Base-by-base conservation (phyloP, 2,113 vertebrate species). In the Caloenas nicobarica region DNA sequence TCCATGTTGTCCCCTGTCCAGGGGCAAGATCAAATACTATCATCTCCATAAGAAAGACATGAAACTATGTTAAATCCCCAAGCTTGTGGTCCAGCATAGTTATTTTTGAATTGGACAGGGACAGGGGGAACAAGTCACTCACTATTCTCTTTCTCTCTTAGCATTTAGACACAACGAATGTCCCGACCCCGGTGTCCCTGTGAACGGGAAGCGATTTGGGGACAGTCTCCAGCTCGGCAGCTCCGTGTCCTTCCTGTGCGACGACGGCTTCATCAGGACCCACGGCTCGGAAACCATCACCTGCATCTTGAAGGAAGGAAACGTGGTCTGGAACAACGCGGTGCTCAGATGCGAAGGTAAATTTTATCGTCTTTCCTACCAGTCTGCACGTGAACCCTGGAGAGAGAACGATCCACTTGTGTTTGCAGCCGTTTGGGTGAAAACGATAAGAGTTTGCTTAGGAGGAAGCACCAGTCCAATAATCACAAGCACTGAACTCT, bases 101-200 rank as follows among this genome's bases (percentile, higher is more conserved):
- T 15, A 3, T 26, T 60, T 34, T 23, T 38, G 7, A 40, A 33
- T 29, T 8, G 50, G 38, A 6, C 8, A 28, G 31, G 6, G 11
- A 0, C 3, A 4, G 13, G 17, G 13, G n/a, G 28, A 24, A 31
- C 31, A 11, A 28, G 26, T 61, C 8, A 10, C 72, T 97, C 38
- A 72, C 17, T 25, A 0, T 61, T 56, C 23, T 29, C n/a, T 26
- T 31, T 14, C 44, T 58, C n/a, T 16, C 4, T 4, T 68, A 99
- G 99, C 99, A 0, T 99, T 99, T 81, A 98, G 99, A 76, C 99
- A 99, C 86, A 99, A 99, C 1, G 99, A 99, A 88, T 99, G 99
- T 53, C 99, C 99, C 0, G 99, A 99, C 66, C 99, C 99, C 0
- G 99, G 99, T 0, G 99, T 99, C 18, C 99, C 99, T 0, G 99